phyloP scores from a whole-genome alignment of 2,797 vertebrate species.

The Tympanoctomys barrerae region DNA sequence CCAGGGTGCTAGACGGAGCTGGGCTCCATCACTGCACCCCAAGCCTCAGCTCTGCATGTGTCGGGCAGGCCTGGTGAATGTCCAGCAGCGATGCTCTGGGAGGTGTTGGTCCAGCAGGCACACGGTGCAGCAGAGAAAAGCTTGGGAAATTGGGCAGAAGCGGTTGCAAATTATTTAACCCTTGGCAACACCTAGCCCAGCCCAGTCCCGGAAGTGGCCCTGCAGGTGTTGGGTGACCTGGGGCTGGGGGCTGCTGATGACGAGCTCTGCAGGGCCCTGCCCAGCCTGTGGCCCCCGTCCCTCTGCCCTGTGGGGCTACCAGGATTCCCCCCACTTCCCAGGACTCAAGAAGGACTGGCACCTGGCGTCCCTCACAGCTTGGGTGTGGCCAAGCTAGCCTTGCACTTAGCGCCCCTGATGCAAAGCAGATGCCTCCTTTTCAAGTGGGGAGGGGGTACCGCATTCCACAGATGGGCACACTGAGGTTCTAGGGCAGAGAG shows the following conservation, averaged over 20 bases:
- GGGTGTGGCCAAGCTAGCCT: too few relatives aligned
- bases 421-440: background rate
- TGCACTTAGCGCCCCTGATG: background rate
- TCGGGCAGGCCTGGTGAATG: background rate
- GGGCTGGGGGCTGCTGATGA: background rate
- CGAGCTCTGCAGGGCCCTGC: background rate
- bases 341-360: background rate
- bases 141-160: background rate
- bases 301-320: background rate
- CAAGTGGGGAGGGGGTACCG: background rate
- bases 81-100: background rate
- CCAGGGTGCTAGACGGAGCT: fast-evolving
- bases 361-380: too few relatives aligned
- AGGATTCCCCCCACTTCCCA: background rate
- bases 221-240: too few relatives aligned
- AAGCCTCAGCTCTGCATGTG: background rate
- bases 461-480: background rate
- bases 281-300: too few relatives aligned
- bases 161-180: background rate
- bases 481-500: background rate
- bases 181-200: background rate
- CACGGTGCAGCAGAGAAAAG: background rate
- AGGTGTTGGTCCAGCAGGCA: too few relatives aligned
- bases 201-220: background rate
- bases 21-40: too few relatives aligned